These are phyloP conservation scores for Atta cephalotes DNA, from an alignment of 1,140 invertebrate genomes.

Conservation along the genomic window DNA sequence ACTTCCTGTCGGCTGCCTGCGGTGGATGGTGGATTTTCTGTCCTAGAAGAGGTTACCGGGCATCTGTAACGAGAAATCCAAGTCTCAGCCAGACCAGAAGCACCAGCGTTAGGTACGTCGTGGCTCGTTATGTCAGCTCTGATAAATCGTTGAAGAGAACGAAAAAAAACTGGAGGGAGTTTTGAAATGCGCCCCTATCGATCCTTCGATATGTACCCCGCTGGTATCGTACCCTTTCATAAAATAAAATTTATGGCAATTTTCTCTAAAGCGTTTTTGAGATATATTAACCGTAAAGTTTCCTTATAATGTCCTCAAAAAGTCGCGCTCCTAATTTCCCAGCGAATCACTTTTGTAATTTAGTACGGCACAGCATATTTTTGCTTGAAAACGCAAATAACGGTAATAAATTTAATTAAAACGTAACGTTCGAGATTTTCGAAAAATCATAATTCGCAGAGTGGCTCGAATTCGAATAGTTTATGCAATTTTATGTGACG, in stretches of 20 bases:
- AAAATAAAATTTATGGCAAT: not conserved
- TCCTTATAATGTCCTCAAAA: conserved; percentile 5
- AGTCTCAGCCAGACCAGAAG: conserved; percentile 84
- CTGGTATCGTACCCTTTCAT: not conserved
- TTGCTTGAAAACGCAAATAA: not conserved
- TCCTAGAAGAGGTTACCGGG: conserved; percentile 73
- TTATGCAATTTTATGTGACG: not conserved
- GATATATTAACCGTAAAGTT: not conserved
- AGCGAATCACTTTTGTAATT: not conserved
- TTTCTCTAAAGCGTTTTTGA: not conserved
- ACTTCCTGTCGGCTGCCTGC: conserved; percentile 85
- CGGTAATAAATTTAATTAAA: not conserved
- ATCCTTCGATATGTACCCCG: not conserved
- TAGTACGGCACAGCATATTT: not conserved
- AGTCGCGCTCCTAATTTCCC: not conserved
- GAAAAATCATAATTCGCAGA: not conserved
- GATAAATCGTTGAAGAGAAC: not conserved
- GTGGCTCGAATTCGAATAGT: not conserved
- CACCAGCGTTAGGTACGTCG: conserved; percentile 82
- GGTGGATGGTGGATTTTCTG: conserved; percentile 82
- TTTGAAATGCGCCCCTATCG: not conserved
- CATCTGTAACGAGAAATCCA: conserved; percentile 80
- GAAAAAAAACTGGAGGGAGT: not conserved
- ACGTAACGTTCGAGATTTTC: not conserved
- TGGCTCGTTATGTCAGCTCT: not conserved